phyloP scores from a whole-genome alignment of 2,113 vertebrate genomes.

The Progne subis region DNA sequence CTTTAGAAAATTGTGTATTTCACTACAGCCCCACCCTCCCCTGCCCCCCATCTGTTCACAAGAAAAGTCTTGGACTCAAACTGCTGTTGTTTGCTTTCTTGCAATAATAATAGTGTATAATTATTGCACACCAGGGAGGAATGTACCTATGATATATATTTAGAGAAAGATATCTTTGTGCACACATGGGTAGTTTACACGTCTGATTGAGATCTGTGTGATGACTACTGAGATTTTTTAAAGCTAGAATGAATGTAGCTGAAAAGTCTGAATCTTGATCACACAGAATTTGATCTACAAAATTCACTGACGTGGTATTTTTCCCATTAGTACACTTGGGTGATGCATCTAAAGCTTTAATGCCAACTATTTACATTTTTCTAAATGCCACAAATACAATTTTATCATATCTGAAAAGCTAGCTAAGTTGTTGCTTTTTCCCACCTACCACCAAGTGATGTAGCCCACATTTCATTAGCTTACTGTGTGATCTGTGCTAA shows the following conservation, averaged over 20 bases:
- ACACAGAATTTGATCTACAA: neutral
- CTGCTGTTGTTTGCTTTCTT: neutral
- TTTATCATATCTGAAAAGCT: neutral
- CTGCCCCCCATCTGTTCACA: neutral
- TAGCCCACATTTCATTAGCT: neutral
- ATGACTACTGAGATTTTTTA: neutral
- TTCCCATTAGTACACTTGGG: neutral
- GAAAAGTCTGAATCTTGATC: neutral
- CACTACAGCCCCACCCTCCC: neutral
- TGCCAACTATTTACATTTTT: conserved; percentile 15
- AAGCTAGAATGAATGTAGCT: neutral
- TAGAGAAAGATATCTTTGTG: neutral
- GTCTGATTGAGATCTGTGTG: neutral
- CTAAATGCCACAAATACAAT: neutral
- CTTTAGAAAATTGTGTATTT: conserved; percentile 1
- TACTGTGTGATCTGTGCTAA: neutral
- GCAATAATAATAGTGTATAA: neutral
- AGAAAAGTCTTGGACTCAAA: neutral
- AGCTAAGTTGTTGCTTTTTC: neutral
- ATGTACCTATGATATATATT: neutral
- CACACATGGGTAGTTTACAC: neutral
- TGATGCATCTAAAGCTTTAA: neutral
- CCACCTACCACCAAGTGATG: neutral
- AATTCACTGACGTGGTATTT: neutral
- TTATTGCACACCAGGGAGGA: neutral